Evolutionary conservation across 2,797 vertebrate genomes (phyloP).

Genomic region (Eulemur mongoz): DNA sequence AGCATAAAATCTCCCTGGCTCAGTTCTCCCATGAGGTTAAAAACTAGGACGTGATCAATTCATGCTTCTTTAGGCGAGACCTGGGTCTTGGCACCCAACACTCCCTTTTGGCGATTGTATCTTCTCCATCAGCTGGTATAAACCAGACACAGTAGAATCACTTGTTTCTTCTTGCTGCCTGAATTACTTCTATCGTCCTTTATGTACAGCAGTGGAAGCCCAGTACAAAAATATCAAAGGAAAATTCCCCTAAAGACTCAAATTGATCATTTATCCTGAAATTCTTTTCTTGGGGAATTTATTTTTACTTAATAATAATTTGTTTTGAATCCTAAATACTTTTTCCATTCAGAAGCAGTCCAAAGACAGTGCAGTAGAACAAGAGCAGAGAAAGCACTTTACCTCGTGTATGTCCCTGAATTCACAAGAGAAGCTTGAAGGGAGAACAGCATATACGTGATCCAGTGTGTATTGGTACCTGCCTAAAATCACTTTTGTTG

Average conservation of each 20-base stretch:
- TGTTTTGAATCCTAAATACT: neutral
- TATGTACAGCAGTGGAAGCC: neutral
- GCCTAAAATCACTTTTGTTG: neutral
- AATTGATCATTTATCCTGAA: neutral
- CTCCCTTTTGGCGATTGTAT: neutral
- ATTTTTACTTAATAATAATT: neutral
- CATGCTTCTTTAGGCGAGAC: neutral
- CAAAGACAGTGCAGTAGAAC: neutral
- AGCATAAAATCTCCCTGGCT: neutral
- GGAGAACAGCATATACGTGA: neutral
- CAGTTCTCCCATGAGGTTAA: neutral
- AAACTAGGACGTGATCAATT: neutral
- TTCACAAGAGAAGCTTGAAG: neutral
- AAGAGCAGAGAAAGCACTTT: neutral
- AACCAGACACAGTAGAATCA: neutral
- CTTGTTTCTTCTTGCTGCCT: neutral
- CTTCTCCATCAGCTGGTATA: neutral
- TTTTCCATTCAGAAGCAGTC: neutral
- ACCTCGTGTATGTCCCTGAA: neutral
- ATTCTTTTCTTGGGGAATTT: neutral
- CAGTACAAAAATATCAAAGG: neutral
- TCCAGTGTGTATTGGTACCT: neutral
- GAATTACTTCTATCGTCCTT: neutral
- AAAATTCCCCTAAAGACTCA: neutral
- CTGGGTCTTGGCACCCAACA: neutral